Base-by-base conservation (phyloP, 1,140 invertebrate genomes). In the Drosophila truncata region DNA sequence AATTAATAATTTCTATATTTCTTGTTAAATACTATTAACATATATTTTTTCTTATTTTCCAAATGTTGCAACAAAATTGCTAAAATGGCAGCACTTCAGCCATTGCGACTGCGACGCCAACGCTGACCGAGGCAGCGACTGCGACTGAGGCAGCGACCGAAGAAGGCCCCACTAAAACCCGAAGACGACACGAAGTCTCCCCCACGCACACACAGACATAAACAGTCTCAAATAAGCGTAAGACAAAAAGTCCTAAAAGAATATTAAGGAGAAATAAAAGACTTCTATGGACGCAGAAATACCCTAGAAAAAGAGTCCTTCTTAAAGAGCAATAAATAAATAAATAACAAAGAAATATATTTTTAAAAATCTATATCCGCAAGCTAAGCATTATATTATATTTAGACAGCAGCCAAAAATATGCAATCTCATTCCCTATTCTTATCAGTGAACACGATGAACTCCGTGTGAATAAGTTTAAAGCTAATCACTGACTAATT, bases 121-220 rank as follows among this genome's bases (percentile, higher is more conserved):
- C 72, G 63, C 25, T 60, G 63, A 37, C 67, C n/a, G 64, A 44
- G 46, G 29, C 67, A 31, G 49, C 41, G 46, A 23, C 47, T 35
- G 64, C 29, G 44, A 54, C 71, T 31, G 57, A 20, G 59, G 50
- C 75, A 49, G 61, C 37, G 44, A 29, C 20, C 11, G 25, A 88
- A 88, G 80, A 87, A 73, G 84, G 72, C 67, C 77, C 80, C 77
- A 11, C 62, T 14, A 54, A 69, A 58, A n/a, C 39, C 64, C 84
- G 84, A 87, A 87, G 84, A 80, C 62, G 69, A 64, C 65, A 61
- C 84, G 84, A 87, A 88, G 64, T 78, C 18, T 20, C 42, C 57
- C 52, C 55, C 47, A 39, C 55, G 20, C 71, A 52, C 73, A 75
- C 71, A 74, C 33, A 39, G 49, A 37, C 31, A 37, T 4, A 59